Base-by-base conservation (phyloP, 2,797 vertebrate species). In the Eulemur coronatus region DNA sequence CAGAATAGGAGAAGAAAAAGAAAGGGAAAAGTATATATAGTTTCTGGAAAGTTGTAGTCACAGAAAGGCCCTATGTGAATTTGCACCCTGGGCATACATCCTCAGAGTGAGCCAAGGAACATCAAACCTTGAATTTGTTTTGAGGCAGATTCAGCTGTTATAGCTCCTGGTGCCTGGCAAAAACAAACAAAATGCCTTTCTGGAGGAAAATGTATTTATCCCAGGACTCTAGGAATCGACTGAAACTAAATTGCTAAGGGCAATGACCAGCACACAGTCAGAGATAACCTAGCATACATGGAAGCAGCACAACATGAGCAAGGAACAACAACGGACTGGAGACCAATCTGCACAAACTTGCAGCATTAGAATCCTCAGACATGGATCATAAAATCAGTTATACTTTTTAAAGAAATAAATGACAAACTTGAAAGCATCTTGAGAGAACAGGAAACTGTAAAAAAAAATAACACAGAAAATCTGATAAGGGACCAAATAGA, bases 401-500 rank as follows among this genome's bases (percentile, higher is more conserved):
- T 63, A 15, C 20, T 86, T 93, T 72, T 55, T 72, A 20, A 59
- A 87, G 82, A 35, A 55, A 76, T 13, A 63, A 81, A 59, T 55
- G 72, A 57, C 28, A 90, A 59, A n/a, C 72, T 84, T 90, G n/a
- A 84, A 87, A 75, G 12, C 33, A 85, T 95, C 88, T 69, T 90
- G 50, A 82, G 78, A 84, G 46, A 95, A 79, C 11, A 95, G 33
- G 15, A 92, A 78, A 70, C 86, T 69, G 1, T 61, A 57, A 88
- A 87, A 57, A 79, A 88, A 87, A 35, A 75, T 26, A 41, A 90
- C 61, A 46, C 8, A 43, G 65, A 28, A 96, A 69, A 70, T 35
- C 84, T 55, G 67, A 67, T 92, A 91, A 73, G 33, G 15, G 38
- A 52, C 41, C 55, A 78, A 80, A 69, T n/a, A 72, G 22, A 78